Evolutionary conservation across 2,113 vertebrate genomes (phyloP), one percentile per base, ranked within the genome.

Genomic region (Catharus bicknelli): DNA sequence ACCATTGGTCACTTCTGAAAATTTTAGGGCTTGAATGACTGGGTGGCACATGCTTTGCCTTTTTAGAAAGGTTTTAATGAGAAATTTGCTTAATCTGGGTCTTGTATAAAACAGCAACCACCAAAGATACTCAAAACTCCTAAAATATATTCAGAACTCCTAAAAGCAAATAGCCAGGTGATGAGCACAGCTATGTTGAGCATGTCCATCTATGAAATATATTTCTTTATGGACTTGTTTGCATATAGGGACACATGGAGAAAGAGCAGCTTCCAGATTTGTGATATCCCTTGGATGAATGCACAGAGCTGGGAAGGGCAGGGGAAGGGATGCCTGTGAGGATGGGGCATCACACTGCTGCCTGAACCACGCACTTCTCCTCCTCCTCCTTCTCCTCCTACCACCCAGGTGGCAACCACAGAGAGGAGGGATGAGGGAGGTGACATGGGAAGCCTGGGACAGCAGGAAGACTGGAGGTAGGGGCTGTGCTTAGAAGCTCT

Each of bases 181-280:
- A 21, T 12, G 3, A 3, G 0, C 22, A 63, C 5, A 47, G 10
- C 11, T 74, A 23, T 15, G 9, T 25, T 0, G 0, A 42, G 15
- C 18, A 13, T 40, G 3, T n/a, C 20, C 4, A 1, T n/a, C 8
- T 45, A 30, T 62, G 59, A 45, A 63, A 34, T 25, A 3, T 38
- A 29, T 78, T 62, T 90, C 32, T 78, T 7, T 10, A 11, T 10
- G 21, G 61, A 27, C 16, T 45, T 3, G 8, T 80, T 40, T 90
- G 20, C 21, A 9, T 42, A 11, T 11, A 47, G 29, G 29, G 11
- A 36, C 43, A n/a, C 14, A 4, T 10, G 25, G 67, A 80, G 32
- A 23, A 72, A 76, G 11, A 63, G 9, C 19, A 64, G 20, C 26
- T 64, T 69, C 10, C 70, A 48, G 30, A 45, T 25, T 15, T 57